A percentile compares a stretch with the other conserved stretches of the same genome.
phyloP scores from a whole-genome alignment of 2,113 vertebrate genomes.

The Lethenteron reissneri region DNA sequence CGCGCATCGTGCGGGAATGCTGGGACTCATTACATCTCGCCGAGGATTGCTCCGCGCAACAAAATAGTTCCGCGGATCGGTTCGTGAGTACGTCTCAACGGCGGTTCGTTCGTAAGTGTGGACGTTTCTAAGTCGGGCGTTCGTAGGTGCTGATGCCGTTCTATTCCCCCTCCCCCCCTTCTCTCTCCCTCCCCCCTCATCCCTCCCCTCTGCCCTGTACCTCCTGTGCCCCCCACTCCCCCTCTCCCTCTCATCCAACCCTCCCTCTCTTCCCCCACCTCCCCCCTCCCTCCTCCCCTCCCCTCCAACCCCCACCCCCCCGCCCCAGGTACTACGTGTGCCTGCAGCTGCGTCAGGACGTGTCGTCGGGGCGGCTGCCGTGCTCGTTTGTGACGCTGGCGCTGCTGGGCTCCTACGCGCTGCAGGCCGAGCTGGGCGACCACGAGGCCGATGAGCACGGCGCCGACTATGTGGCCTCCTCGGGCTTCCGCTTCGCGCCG shows the following conservation, averaged over 20 bases:
- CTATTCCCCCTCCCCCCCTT: not conserved
- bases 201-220: not conserved
- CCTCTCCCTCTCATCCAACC: not conserved
- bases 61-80: no score
- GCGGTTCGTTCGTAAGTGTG: no score
- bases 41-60: no score
- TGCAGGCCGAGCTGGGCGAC: conserved; percentile 86
- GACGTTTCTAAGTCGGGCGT: no score
- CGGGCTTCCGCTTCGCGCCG: conserved; percentile 56
- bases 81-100: no score
- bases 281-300: not conserved
- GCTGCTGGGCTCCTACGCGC: conserved; percentile 67
- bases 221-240: not conserved
- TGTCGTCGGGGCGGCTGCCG: conserved; percentile 49
- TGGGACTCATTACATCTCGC: no score
- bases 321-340: conserved; percentile 58
- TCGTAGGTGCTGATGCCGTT: not conserved
- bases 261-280: not conserved
- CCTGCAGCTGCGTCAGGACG: conserved; percentile 82
- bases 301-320: not conserved
- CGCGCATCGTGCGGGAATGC: no score
- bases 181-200: not conserved
- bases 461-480: conserved; percentile 34
- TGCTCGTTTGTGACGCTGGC: conserved; percentile 91
- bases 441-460: conserved; percentile 62